These are phyloP conservation scores for Hydractinia echinata DNA, from an alignment of 30 jellyfish, hydroid and myxozoan genomes.

Conservation along the genomic window DNA sequence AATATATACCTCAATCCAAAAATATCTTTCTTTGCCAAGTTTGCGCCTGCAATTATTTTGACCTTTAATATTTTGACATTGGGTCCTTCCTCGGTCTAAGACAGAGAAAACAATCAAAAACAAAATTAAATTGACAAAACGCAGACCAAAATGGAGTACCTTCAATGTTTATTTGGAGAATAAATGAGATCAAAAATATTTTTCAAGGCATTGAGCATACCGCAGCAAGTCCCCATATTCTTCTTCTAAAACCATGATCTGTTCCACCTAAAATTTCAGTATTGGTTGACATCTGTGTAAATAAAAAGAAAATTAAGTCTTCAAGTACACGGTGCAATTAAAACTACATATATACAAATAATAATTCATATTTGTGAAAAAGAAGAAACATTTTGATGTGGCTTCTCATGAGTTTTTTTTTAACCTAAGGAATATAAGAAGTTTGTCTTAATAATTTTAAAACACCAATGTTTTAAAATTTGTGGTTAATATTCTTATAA, in stretches of 20 bases:
- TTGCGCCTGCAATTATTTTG: constrained; percentile 57
- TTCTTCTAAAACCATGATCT: not conserved
- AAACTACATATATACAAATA: not conserved
- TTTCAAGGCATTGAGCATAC: not conserved
- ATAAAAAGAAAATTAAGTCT: not conserved
- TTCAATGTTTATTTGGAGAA: not conserved
- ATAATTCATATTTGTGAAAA: not conserved
- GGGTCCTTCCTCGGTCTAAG: constrained; percentile 17
- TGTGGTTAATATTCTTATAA: no score
- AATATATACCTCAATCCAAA: constrained; percentile 71
- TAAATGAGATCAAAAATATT: no score
- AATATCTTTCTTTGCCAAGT: constrained; percentile 80
- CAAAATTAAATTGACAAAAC: not conserved
- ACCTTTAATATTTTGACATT: constrained; percentile 51
- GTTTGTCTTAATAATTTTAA: no score
- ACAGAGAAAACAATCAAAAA: not conserved
- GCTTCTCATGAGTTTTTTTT: not conserved
- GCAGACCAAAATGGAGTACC: not conserved
- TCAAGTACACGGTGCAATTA: not conserved
- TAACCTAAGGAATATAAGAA: not conserved
- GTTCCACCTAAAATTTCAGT: not conserved
- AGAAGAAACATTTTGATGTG: not conserved
- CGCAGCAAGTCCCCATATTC: constrained; percentile 9
- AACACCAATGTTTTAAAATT: no score
- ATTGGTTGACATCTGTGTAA: not conserved